Percentiles rank a stretch among this genome's conserved stretches.
Conservation (phyloP, 2,888 invertebrate species). For the Microchrysa polita region DNA sequence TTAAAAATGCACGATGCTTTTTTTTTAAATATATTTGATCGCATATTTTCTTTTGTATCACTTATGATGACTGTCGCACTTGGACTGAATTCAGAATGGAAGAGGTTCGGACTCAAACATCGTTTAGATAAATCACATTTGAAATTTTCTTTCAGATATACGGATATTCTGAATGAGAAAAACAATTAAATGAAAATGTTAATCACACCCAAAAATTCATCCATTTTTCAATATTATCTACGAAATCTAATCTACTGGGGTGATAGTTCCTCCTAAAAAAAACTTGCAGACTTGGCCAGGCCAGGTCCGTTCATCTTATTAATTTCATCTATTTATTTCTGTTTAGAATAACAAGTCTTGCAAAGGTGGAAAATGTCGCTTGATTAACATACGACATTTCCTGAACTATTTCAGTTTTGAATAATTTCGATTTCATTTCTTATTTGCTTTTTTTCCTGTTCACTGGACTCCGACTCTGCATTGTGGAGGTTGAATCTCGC, state of each 20-base stretch:
- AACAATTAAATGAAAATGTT: slow-evolving; percentile 1
- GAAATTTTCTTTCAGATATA: neutral
- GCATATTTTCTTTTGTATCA: neutral
- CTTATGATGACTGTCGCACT: neutral
- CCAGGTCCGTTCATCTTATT: neutral
- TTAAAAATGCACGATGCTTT: slow-evolving; percentile 14
- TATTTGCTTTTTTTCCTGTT: no score
- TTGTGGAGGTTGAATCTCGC: no score
- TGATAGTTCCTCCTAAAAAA: neutral
- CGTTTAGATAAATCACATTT: neutral
- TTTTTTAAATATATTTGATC: neutral
- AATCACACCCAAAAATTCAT: neutral
- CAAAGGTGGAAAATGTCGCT: slow-evolving; percentile 23
- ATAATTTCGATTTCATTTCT: slow-evolving; percentile 8
- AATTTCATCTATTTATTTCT: slow-evolving; percentile 1
- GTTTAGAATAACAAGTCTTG: neutral
- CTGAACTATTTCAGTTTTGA: slow-evolving; percentile 37
- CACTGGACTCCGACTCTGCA: no score
- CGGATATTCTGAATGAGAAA: slow-evolving; percentile 1
- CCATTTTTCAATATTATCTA: no score
- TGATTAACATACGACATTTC: slow-evolving; percentile 37
- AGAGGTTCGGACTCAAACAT: slow-evolving; percentile 3
- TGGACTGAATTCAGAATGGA: neutral
- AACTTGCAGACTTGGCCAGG: neutral
- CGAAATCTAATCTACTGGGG: neutral